A percentile compares a stretch with the other conserved stretches of the same genome.
Evolutionary conservation across 2,797 vertebrate genomes (phyloP).

Genomic region (Acanthurus tractus): DNA sequence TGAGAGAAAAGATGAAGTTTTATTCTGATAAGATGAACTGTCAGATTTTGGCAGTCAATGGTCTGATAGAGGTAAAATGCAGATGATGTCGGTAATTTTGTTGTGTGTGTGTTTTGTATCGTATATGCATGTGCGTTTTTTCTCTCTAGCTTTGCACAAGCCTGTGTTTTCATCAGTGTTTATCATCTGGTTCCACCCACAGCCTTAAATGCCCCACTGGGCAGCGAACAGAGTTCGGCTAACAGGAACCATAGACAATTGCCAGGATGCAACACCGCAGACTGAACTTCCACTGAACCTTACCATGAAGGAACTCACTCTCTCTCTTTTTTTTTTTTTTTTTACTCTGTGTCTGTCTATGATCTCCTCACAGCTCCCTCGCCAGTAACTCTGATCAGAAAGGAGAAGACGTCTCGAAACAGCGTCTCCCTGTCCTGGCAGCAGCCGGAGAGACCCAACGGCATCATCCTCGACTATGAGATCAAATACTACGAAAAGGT

Average conservation of each 20-base stretch:
- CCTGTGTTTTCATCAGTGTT: conserved; percentile 22
- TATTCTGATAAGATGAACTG: background rate
- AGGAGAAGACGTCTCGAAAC: conserved; percentile 95
- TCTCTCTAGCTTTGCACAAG: background rate
- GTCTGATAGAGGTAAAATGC: background rate
- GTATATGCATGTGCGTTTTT: conserved; percentile 1
- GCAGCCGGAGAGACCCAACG: conserved; percentile 96
- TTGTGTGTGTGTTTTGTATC: no score
- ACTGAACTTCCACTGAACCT: conserved; percentile 83
- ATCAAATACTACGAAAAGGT: conserved; percentile 99
- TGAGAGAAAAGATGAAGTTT: background rate
- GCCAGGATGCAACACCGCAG: conserved; percentile 71
- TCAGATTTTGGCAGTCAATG: background rate
- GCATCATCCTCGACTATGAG: conserved; percentile 98
- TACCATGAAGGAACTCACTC: conserved; percentile 39
- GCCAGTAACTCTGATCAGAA: conserved; percentile 91
- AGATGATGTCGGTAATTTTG: background rate
- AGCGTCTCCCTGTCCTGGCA: conserved; percentile 96
- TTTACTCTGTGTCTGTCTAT: conserved; percentile 47
- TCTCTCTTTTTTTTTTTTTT: conserved; percentile 7
- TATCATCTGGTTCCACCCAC: conserved; percentile 23
- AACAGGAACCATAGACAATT: conserved; percentile 78
- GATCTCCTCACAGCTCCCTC: conserved; percentile 90
- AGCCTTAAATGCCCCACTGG: conserved; percentile 63
- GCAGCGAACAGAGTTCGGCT: conserved; percentile 78